Percentiles rank a stretch among this genome's conserved stretches.
Evolutionary conservation across 1,140 invertebrate species (phyloP).

Genomic region (Lamellibrachia luymesi): DNA sequence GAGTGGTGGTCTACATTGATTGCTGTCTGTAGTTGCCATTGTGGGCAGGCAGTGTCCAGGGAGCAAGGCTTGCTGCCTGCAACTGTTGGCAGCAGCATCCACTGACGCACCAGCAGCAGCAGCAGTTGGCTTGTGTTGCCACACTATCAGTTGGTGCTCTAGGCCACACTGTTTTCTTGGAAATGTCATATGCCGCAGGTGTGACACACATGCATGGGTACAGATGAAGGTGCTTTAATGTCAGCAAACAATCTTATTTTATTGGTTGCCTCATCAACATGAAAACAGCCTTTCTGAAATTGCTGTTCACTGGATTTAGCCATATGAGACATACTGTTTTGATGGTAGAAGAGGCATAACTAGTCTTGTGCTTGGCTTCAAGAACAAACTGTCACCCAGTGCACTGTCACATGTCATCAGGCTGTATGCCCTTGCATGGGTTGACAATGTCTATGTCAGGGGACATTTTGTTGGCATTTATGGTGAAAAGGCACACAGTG

Average conservation of each 20-base stretch:
- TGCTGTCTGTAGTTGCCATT: background rate
- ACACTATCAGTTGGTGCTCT: background rate
- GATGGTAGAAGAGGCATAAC: background rate
- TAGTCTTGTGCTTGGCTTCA: background rate
- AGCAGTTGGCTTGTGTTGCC: background rate
- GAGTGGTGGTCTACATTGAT: background rate
- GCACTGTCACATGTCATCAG: background rate
- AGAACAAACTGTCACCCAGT: background rate
- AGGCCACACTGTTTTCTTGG: background rate
- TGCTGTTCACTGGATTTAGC: background rate
- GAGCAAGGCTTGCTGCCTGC: background rate
- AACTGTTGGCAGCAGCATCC: background rate
- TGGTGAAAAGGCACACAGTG: background rate
- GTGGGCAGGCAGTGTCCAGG: background rate
- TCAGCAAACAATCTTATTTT: background rate
- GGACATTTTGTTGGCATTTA: background rate
- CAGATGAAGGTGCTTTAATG: background rate
- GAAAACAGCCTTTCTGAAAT: background rate
- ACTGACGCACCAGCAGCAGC: background rate
- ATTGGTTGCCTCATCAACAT: background rate
- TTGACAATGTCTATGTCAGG: background rate
- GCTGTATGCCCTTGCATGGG: background rate
- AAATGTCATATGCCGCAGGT: background rate
- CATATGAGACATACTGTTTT: background rate
- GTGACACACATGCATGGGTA: background rate